Evolutionary conservation across 1,140 invertebrate species (phyloP).

Genomic region (Papilio dardanus): DNA sequence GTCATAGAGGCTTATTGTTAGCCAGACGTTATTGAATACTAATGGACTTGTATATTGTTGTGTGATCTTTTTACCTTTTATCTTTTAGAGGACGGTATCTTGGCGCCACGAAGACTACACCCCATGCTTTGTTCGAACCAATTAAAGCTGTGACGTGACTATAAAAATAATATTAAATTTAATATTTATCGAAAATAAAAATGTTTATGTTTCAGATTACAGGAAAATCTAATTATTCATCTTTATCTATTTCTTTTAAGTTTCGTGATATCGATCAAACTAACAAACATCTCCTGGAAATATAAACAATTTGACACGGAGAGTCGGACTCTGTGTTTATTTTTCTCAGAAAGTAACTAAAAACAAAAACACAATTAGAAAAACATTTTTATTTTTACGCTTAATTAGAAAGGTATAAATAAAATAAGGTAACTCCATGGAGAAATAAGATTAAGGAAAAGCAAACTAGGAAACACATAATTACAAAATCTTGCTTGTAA

Average conservation of each 20-base stretch:
- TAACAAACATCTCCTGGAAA: neutral
- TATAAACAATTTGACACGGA: neutral
- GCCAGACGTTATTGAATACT: neutral
- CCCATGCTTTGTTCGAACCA: neutral
- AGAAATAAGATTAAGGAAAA: constrained; percentile 3
- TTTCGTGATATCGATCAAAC: neutral
- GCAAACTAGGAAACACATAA: constrained; percentile 13
- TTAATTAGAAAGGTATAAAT: neutral
- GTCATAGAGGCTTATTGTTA: neutral
- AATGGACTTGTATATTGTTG: neutral
- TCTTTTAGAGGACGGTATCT: neutral
- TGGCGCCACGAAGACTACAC: neutral
- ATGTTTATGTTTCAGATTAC: too few species aligned
- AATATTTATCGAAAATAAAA: too few species aligned
- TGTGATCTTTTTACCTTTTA: neutral
- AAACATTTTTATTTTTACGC: too few species aligned
- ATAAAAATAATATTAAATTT: too few species aligned
- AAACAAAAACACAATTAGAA: neutral
- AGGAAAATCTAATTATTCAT: too few species aligned
- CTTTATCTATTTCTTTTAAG: neutral
- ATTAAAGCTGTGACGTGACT: neutral
- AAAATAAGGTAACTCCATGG: neutral
- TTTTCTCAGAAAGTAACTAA: neutral
- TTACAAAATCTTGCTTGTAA: constrained; percentile 8
- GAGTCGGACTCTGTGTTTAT: neutral